Evolutionary conservation across 2,797 vertebrate genomes (phyloP).

Genomic region (Acanthurus leucopareius): DNA sequence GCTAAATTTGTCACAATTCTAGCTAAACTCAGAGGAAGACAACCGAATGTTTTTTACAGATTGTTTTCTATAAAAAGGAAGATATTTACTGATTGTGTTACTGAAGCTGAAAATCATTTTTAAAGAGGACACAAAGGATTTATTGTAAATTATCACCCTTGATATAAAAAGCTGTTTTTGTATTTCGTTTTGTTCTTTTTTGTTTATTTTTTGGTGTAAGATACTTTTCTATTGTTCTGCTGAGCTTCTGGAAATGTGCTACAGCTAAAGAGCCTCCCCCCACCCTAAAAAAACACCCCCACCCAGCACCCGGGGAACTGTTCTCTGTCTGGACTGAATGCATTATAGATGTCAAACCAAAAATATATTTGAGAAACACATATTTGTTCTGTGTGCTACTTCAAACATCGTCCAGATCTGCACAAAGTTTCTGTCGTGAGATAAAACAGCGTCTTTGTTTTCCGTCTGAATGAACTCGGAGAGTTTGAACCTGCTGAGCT

Average conservation of each 20-base stretch:
- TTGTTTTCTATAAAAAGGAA: slow-evolving; percentile 84
- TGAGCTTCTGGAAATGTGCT: slow-evolving; percentile 75
- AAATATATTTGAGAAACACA: slow-evolving; percentile 84
- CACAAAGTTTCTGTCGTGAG: too few relatives aligned
- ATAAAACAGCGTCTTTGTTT: too few relatives aligned
- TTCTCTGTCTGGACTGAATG: slow-evolving; percentile 80
- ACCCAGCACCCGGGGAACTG: slow-evolving; percentile 51
- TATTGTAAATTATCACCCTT: slow-evolving; percentile 67
- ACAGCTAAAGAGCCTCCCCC: slow-evolving; percentile 34
- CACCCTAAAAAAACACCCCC: neutral
- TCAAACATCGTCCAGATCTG: slow-evolving; percentile 22
- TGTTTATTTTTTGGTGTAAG: slow-evolving; percentile 62
- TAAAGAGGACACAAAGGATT: slow-evolving; percentile 58
- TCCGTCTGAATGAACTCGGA: too few relatives aligned
- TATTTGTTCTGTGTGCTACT: slow-evolving; percentile 56
- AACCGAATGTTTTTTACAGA: slow-evolving; percentile 84
- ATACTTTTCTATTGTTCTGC: slow-evolving; percentile 77
- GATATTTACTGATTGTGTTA: slow-evolving; percentile 80
- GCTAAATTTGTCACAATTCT: slow-evolving; percentile 64
- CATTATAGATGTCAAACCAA: slow-evolving; percentile 85
- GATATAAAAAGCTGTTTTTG: slow-evolving; percentile 63
- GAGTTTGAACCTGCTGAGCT: too few relatives aligned
- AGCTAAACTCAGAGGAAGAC: slow-evolving; percentile 79
- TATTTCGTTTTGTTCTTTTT: slow-evolving; percentile 50
- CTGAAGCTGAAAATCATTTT: slow-evolving; percentile 64